phyloP scores from a whole-genome alignment of 2,888 invertebrate genomes.

The Lathronympha strigana region DNA sequence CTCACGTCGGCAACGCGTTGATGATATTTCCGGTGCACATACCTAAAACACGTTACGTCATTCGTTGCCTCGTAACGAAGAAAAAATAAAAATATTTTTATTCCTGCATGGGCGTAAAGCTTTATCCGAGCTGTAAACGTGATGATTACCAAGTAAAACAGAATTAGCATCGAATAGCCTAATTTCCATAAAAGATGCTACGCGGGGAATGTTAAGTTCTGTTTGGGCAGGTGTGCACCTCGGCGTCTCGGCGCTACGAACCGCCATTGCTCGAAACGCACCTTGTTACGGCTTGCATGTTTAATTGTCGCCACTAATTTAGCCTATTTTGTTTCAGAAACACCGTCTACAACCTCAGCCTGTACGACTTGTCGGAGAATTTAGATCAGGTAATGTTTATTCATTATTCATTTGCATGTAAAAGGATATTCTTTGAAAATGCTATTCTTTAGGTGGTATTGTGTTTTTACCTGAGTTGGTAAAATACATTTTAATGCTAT shows the following conservation, averaged over 20 bases:
- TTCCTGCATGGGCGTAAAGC: constrained; percentile 42
- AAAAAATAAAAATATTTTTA: background rate
- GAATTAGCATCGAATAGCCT: constrained; percentile 48
- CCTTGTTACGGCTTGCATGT: constrained; percentile 47
- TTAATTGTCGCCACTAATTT: constrained; percentile 45
- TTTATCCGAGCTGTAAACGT: constrained; percentile 37
- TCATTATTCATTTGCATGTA: constrained; percentile 44
- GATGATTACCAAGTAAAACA: constrained; percentile 44
- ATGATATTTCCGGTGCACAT: constrained; percentile 1
- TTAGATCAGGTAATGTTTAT: constrained; percentile 86
- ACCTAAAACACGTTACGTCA: background rate
- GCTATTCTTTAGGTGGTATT: constrained; percentile 29
- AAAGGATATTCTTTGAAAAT: constrained; percentile 39
- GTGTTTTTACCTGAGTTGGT: constrained; percentile 2
- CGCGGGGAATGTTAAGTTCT: constrained; percentile 45
- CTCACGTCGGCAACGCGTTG: background rate
- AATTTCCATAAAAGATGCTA: constrained; percentile 46
- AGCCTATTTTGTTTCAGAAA: constrained; percentile 86
- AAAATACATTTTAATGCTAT: constrained; percentile 23
- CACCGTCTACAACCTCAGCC: constrained; percentile 95
- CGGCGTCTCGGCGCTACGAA: constrained; percentile 30
- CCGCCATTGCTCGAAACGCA: constrained; percentile 31
- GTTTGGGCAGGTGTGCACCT: constrained; percentile 48
- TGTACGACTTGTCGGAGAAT: constrained; percentile 91
- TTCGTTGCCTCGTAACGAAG: background rate